Evolutionary conservation across 2,888 invertebrate species (phyloP).

Genomic region (Trissolcus brochymenae): DNA sequence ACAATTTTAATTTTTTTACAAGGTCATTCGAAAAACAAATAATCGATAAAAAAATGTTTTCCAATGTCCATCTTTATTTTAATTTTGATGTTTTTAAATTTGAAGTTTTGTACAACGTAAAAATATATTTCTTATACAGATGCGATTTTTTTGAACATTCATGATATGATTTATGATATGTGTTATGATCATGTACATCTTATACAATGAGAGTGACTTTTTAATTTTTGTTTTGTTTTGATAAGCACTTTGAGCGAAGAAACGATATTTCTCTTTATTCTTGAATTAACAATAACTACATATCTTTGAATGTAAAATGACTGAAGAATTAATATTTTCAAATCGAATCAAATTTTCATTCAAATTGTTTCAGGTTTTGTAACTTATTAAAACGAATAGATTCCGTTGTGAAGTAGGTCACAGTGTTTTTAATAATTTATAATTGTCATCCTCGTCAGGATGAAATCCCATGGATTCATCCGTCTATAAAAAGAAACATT

Average conservation of each 20-base stretch:
- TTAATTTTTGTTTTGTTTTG: neutral
- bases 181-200: slow-evolving; percentile 41
- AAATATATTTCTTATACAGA: slow-evolving; percentile 48
- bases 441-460: too few species aligned
- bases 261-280: neutral
- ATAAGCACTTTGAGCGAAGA: neutral
- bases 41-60: neutral
- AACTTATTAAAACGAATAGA: slow-evolving; percentile 2
- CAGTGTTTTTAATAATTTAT: slow-evolving; percentile 30
- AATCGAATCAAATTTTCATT: neutral
- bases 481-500: neutral
- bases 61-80: neutral
- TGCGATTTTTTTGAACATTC: slow-evolving; percentile 27
- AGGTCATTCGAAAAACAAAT: slow-evolving; percentile 20
- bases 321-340: neutral
- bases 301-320: neutral
- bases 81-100: neutral
- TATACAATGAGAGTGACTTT: slow-evolving; percentile 15
- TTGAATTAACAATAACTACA: too few species aligned
- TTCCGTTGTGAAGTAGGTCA: slow-evolving; percentile 16
- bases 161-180: slow-evolving; percentile 52
- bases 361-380: neutral
- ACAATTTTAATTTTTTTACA: slow-evolving; percentile 22
- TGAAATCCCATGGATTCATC: slow-evolving; percentile 9
- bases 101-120: slow-evolving; percentile 28